These are phyloP conservation scores for Aurelia aurita complex sp. Pacific DNA, from an alignment of 30 jellyfish, hydroid and myxozoan species.

Conservation along the genomic window DNA sequence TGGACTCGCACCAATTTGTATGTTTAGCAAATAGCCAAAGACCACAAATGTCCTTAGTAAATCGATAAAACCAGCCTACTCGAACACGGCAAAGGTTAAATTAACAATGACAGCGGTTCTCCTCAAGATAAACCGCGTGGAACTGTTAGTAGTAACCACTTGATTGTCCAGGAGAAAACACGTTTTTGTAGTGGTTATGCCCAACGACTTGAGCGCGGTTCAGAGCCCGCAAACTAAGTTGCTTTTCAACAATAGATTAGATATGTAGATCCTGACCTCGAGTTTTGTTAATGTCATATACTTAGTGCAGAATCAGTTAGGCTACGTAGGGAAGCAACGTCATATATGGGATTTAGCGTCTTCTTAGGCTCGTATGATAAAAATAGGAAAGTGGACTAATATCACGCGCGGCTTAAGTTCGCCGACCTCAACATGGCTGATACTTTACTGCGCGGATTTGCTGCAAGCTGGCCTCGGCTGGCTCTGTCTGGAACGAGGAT, in stretches of 20 bases:
- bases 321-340: too few species aligned
- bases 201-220: slow-evolving; percentile 53
- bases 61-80: slow-evolving; percentile 55
- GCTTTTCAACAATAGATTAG: slow-evolving; percentile 62
- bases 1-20: slow-evolving; percentile 37
- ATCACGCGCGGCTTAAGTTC: too few species aligned
- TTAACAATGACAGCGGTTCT: slow-evolving; percentile 67
- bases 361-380: too few species aligned
- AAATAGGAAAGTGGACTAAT: too few species aligned
- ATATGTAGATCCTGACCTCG: slow-evolving; percentile 20
- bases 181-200: slow-evolving; percentile 59
- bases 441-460: too few species aligned
- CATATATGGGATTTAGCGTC: too few species aligned
- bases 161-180: slow-evolving; percentile 42
- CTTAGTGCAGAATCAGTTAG: not conserved
- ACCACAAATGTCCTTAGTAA: slow-evolving; percentile 59
- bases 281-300: slow-evolving; percentile 10
- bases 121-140: slow-evolving; percentile 68
- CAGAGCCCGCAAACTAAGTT: slow-evolving; percentile 64
- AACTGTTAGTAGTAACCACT: slow-evolving; percentile 38
- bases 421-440: too few species aligned
- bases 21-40: slow-evolving; percentile 52
- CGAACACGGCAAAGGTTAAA: slow-evolving; percentile 58
- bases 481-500: too few species aligned
- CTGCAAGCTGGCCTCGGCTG: too few species aligned